Base-by-base conservation (phyloP, 2,888 invertebrate genomes). In the Drosophila borealis region DNA sequence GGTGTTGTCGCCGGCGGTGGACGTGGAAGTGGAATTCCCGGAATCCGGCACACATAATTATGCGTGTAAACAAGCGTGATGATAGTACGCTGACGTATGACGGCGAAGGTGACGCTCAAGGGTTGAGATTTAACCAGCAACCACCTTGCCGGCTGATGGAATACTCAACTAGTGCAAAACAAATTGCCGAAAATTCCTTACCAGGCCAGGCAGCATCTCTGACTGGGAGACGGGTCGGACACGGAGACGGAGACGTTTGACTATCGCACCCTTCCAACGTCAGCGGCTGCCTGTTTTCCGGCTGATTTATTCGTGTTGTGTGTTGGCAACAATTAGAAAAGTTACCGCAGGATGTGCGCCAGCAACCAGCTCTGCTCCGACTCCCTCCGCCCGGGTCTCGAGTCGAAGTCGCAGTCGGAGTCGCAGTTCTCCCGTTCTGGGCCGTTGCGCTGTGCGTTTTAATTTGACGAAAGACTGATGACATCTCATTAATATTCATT, bases 401-500 rank as follows among this genome's bases (percentile, higher is more conserved):
- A 29, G 29, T 8, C 29, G 29, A 9, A 65, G 49, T 48, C 48
- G 41, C 19, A 44, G 44, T 36, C 21, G 11, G 13, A 36, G 45
- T 11, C 14, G 11, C 2, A 34, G 34, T 66, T 62, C 54, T 36
- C 39, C 59, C 33, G 72, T 69, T 84, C 72, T 79, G 72, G 76
- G 78, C 70, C 75, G 65, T 17, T 76, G 80, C 78, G 70, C 68
- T 88, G 85, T 83, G 84, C 72, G 84, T 69, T 86, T 90, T 90
- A 91, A 91, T 91, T 91, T 91, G 91, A 91, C 88, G 90, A 91
- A 90, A 90, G 91, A 91, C 81, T 91, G 92, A 92, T 92, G 92
- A 92, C 89, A 89, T 89, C 90, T 90, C 92, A 92, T 92, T 92
- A 92, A 92, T 92, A 92, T 92, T 92, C 92, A 92, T 91, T 91